Evolutionary conservation across 2,888 invertebrate species (phyloP).

Genomic region (Conops quadrifasciatus): DNA sequence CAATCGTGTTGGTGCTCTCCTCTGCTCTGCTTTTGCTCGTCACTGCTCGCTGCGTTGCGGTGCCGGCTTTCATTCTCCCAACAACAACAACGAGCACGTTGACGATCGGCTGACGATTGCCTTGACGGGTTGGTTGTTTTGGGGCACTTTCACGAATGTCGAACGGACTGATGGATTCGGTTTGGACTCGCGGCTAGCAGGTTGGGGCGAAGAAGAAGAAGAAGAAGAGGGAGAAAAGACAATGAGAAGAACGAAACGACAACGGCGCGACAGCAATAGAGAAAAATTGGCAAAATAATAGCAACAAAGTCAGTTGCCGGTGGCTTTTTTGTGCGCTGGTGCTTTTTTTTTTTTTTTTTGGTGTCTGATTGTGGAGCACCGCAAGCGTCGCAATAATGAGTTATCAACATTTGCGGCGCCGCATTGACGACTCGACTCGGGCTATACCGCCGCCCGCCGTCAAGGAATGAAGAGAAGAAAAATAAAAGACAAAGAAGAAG

Average conservation of each 20-base stretch:
- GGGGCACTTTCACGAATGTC: not conserved
- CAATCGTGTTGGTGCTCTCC: conserved; percentile 2
- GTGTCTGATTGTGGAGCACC: not conserved
- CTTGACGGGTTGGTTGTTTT: too few relatives aligned
- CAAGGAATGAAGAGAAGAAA: conserved; percentile 37
- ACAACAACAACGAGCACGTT: too few relatives aligned
- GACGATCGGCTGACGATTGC: too few relatives aligned
- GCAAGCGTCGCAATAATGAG: conserved; percentile 33
- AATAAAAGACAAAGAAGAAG: conserved; percentile 27
- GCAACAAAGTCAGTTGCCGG: conserved; percentile 17
- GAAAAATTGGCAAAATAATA: conserved; percentile 16
- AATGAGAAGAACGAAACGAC: not conserved
- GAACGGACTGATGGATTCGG: not conserved
- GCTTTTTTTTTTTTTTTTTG: not conserved
- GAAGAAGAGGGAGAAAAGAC: not conserved
- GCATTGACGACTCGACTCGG: conserved; percentile 44
- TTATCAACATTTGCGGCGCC: conserved; percentile 47
- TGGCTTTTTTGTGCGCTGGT: not conserved
- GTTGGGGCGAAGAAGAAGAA: not conserved
- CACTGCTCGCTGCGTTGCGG: too few relatives aligned
- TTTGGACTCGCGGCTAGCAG: conserved; percentile 2
- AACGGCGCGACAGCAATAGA: not conserved
- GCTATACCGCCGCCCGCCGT: conserved; percentile 43
- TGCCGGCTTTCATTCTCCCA: too few relatives aligned
- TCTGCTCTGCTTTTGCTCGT: not conserved